Evolutionary conservation across 2,113 vertebrate species (phyloP), one percentile per base, ranked within the genome.

Genomic region (Dendrocopos noguchii): DNA sequence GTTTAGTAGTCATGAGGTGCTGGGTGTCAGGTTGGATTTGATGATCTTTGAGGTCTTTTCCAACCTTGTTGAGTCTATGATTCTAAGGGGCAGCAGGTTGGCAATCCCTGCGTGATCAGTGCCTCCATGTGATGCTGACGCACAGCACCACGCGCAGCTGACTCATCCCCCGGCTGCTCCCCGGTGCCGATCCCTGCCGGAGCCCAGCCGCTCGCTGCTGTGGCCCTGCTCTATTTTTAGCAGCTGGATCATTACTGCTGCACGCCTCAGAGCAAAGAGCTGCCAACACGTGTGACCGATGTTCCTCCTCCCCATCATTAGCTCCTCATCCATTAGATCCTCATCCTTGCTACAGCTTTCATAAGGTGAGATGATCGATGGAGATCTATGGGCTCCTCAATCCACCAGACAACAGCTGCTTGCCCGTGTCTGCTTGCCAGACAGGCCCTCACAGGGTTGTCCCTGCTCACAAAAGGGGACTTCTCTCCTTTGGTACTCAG

Each of bases 221-320:
- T 65, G 84, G 94, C 92, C 91, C 72, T n/a, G 34, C 68, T 77
- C 95, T 98, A 97, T 97, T 97, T 97, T 98, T 97, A 97, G 96
- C 91, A 64, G 67, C 84, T 77, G 57, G 65, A 96, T 97, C 95
- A 92, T 97, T 97, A 97, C 93, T 84, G 91, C 93, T 59, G 93
- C 92, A 96, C 61, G 44, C 60, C 84, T 95, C 20, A n/a, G 90
- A 92, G 88, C 50, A 2, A 78, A 90, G 94, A 95, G 94, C 65
- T n/a, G 63, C 63, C 36, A 15, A 46, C 29, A 66, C 65, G 56
- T 7, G 44, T 74, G 57, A 55, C 83, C 59, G 34, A 75, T 80
- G 73, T 36, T 77, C 84, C 90, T 93, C 85, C 95, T 90, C 72
- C 57, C 63, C 61, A 34, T 80, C 68, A 18, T 90, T 75, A 84